Evolutionary conservation across 2,888 invertebrate genomes (phyloP).

Genomic region (Philereme vetulata): DNA sequence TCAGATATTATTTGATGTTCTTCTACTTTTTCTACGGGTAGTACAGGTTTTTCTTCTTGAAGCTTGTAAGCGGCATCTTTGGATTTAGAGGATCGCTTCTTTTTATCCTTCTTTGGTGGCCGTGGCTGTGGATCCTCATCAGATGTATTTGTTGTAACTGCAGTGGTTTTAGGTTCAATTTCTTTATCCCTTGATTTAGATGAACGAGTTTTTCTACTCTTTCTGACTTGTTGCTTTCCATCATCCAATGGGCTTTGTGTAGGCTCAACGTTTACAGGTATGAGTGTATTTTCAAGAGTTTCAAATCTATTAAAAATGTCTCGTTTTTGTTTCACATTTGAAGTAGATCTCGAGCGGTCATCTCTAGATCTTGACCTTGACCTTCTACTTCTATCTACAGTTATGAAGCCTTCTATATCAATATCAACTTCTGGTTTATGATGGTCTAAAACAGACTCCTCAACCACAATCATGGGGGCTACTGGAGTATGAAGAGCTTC

Average conservation of each 20-base stretch:
- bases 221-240: conserved; percentile 48
- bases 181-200: conserved; percentile 73
- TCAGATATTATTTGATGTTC: conserved; percentile 1
- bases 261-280: conserved; percentile 50
- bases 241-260: conserved; percentile 47
- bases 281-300: conserved; percentile 57
- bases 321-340: conserved; percentile 47
- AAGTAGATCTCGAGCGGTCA: conserved; percentile 57
- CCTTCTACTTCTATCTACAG: conserved; percentile 73
- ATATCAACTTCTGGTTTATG: conserved; percentile 55
- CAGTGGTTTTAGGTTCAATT: conserved; percentile 48
- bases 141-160: conserved; percentile 46
- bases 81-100: conserved; percentile 60
- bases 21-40: conserved; percentile 9
- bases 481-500: conserved; percentile 29
- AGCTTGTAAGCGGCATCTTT: conserved; percentile 50
- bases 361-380: conserved; percentile 83
- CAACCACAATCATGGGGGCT: conserved; percentile 62
- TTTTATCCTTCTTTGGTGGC: conserved; percentile 64
- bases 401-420: conserved; percentile 77
- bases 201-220: conserved; percentile 60
- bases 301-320: conserved; percentile 66
- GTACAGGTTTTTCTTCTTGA: conserved; percentile 24
- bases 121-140: conserved; percentile 60
- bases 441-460: conserved; percentile 56